Conservation (phyloP, 2,797 vertebrate species). For the Pseudochirops cupreus region DNA sequence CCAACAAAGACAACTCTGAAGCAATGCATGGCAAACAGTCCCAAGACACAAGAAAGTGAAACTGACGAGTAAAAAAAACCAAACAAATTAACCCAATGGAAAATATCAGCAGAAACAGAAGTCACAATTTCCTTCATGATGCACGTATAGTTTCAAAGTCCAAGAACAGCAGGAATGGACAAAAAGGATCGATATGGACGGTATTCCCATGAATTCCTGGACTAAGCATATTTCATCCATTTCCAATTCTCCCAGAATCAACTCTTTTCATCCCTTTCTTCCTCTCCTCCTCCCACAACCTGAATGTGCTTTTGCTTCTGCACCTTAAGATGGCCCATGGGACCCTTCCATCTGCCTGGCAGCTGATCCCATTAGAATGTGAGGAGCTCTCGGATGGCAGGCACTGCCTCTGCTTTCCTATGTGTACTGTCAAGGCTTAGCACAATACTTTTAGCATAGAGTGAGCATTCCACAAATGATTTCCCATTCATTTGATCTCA, state of each 20-base stretch:
- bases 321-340: background rate
- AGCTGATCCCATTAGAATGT: background rate
- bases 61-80: slow-evolving; percentile 67
- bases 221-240: background rate
- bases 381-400: background rate
- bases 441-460: background rate
- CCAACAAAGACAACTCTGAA: slow-evolving; percentile 71
- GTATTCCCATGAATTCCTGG: background rate
- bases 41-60: slow-evolving; percentile 57
- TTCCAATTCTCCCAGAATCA: background rate
- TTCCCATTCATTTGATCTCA: background rate
- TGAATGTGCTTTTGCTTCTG: background rate
- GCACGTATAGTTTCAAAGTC: background rate
- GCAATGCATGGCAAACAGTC: slow-evolving; percentile 50
- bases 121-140: background rate
- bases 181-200: background rate
- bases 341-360: background rate
- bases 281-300: background rate
- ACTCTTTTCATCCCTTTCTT: background rate
- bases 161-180: background rate
- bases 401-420: background rate
- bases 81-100: slow-evolving; percentile 46
- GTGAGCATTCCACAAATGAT: background rate
- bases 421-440: background rate
- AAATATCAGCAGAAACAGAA: slow-evolving; percentile 30